phyloP scores from a whole-genome alignment of 2,888 invertebrate species.

The Nesidiocoris tenuis region DNA sequence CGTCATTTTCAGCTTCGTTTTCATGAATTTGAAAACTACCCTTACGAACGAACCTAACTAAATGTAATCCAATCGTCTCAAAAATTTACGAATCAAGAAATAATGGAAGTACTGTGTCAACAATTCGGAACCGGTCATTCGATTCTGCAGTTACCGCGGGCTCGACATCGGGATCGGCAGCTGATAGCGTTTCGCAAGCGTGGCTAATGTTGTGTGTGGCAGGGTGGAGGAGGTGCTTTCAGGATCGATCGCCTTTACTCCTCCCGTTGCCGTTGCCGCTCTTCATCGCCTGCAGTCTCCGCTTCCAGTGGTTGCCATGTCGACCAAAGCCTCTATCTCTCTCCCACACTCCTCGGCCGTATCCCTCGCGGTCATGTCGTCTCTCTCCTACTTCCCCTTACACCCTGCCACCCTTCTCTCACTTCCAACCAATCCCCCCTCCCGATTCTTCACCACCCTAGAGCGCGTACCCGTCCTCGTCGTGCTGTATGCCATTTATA shows the following conservation, averaged over 20 bases:
- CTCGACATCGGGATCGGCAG: constrained; percentile 2
- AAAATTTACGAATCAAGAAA: too few relatives aligned
- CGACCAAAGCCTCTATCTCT: constrained; percentile 25
- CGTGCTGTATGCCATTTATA: too few relatives aligned
- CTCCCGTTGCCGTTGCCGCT: constrained; percentile 2
- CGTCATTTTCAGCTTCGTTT: too few relatives aligned
- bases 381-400: constrained; percentile 49
- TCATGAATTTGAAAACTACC: too few relatives aligned
- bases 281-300: constrained; percentile 30
- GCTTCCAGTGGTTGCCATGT: constrained; percentile 34
- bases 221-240: constrained; percentile 31
- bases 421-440: constrained; percentile 6
- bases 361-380: constrained; percentile 40
- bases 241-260: constrained; percentile 30
- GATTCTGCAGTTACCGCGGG: neutral
- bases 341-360: constrained; percentile 2
- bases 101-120: too few relatives aligned
- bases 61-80: too few relatives aligned
- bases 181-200: constrained; percentile 43
- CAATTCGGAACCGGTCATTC: too few relatives aligned
- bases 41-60: too few relatives aligned
- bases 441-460: constrained; percentile 6
- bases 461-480: neutral
- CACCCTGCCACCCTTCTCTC: constrained; percentile 15
- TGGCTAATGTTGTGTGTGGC: constrained; percentile 32